A percentile compares a stretch with the other conserved stretches of the same genome.
phyloP scores from a whole-genome alignment of 2,113 vertebrate species.

The Anguilla japonica region DNA sequence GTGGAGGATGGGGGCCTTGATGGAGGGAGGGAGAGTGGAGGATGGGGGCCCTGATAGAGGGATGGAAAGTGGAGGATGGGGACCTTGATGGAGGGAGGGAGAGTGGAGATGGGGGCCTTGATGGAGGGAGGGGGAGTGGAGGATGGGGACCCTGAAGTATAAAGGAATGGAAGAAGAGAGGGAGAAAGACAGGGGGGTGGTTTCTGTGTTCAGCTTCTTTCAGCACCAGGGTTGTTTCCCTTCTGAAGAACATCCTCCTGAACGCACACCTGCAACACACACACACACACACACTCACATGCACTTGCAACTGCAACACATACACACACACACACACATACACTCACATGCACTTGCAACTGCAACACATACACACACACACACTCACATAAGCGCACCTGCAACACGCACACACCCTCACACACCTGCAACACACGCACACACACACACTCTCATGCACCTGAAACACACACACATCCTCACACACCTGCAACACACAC shows the following conservation, averaged over 20 bases:
- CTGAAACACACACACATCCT: neutral
- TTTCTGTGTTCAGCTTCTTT: slow-evolving; percentile 63
- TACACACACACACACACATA: neutral
- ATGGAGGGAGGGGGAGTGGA: slow-evolving; percentile 57
- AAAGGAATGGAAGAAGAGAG: slow-evolving; percentile 49
- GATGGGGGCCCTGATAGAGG: slow-evolving; percentile 36
- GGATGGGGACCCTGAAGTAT: slow-evolving; percentile 40
- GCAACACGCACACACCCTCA: slow-evolving; percentile 22
- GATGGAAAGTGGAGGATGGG: slow-evolving; percentile 44
- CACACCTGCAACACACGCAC: slow-evolving; percentile 19
- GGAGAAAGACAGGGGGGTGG: slow-evolving; percentile 52
- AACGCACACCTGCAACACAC: slow-evolving; percentile 24
- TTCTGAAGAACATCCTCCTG: slow-evolving; percentile 32
- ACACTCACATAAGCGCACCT: neutral
- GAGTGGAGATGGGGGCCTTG: neutral
- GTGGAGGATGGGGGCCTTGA: slow-evolving; percentile 37
- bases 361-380: neutral
- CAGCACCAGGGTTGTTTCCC: slow-evolving; percentile 48
- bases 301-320: neutral
- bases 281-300: too few relatives aligned
- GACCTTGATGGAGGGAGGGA: neutral
- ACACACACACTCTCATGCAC: neutral
- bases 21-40: slow-evolving; percentile 45
- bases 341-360: neutral
- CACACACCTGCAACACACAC: slow-evolving; percentile 1